phyloP scores from a whole-genome alignment of 1,140 invertebrate genomes.

The Mylabris phalerata region DNA sequence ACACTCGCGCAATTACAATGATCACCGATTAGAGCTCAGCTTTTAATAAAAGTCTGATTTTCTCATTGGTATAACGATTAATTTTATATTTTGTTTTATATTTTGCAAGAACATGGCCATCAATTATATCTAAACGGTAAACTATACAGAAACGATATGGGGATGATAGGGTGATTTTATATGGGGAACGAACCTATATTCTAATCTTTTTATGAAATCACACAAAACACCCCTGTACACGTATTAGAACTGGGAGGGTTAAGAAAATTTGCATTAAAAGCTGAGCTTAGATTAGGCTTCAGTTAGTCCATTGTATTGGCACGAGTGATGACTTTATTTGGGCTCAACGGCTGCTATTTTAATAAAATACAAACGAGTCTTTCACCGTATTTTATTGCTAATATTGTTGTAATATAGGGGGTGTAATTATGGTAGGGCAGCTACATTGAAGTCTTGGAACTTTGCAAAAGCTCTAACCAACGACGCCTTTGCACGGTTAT shows the following conservation, averaged over 20 bases:
- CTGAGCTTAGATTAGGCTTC: slow-evolving; percentile 43
- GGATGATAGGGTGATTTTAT: background rate
- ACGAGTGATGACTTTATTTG: slow-evolving; percentile 40
- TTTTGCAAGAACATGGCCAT: slow-evolving; percentile 43
- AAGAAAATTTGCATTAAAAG: slow-evolving; percentile 43
- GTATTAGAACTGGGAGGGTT: slow-evolving; percentile 39
- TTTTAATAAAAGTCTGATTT: slow-evolving; percentile 32
- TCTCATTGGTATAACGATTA: slow-evolving; percentile 31
- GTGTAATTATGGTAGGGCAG: no score
- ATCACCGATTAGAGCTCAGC: slow-evolving; percentile 41
- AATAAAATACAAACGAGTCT: slow-evolving; percentile 13
- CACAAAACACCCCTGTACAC: slow-evolving; percentile 38
- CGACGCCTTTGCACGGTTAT: no score
- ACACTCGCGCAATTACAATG: slow-evolving; percentile 40
- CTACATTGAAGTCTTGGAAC: no score
- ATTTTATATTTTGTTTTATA: slow-evolving; percentile 33
- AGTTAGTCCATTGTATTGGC: slow-evolving; percentile 43
- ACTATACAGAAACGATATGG: background rate
- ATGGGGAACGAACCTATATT: slow-evolving; percentile 23
- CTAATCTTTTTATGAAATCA: slow-evolving; percentile 34
- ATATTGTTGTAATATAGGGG: background rate
- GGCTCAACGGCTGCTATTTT: slow-evolving; percentile 28
- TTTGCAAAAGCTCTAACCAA: no score
- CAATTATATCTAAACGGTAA: slow-evolving; percentile 28
- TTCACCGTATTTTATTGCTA: background rate